Conservation (phyloP, 2,797 vertebrate genomes). For the Esox lucius region DNA sequence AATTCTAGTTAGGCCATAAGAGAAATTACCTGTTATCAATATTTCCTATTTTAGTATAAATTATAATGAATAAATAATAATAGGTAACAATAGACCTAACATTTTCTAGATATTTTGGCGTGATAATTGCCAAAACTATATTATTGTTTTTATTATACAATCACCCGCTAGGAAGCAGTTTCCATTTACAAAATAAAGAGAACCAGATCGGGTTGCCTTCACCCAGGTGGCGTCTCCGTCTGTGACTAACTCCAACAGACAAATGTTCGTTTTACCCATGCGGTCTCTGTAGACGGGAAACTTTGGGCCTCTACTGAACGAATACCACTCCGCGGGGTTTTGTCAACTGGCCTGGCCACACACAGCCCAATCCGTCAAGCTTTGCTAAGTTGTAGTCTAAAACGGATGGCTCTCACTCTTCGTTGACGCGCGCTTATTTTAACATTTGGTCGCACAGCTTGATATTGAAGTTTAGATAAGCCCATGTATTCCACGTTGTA, state of each 20-base stretch:
- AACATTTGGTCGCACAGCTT: background rate
- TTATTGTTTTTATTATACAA: background rate
- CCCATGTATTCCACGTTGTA: background rate
- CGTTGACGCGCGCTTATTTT: background rate
- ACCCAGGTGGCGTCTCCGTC: constrained; percentile 64
- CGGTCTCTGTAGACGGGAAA: constrained; percentile 24
- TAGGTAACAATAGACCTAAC: background rate
- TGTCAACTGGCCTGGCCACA: background rate
- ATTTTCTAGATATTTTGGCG: background rate
- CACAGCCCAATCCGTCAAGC: background rate
- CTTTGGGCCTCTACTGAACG: background rate
- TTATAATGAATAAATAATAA: background rate
- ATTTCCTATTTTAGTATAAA: no score
- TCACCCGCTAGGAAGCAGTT: background rate
- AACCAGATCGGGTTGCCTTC: constrained; percentile 3
- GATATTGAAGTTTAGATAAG: background rate
- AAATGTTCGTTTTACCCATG: constrained; percentile 58
- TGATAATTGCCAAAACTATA: background rate
- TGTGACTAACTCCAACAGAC: constrained; percentile 64
- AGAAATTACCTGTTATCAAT: background rate
- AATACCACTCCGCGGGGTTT: background rate
- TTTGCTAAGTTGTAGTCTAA: background rate
- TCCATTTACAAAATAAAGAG: background rate
- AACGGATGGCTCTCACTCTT: background rate
- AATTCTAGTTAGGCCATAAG: background rate